Percentiles rank a stretch among this genome's conserved stretches.
Conservation (phyloP, 1,140 invertebrate species). For the Drosophila sproati region DNA sequence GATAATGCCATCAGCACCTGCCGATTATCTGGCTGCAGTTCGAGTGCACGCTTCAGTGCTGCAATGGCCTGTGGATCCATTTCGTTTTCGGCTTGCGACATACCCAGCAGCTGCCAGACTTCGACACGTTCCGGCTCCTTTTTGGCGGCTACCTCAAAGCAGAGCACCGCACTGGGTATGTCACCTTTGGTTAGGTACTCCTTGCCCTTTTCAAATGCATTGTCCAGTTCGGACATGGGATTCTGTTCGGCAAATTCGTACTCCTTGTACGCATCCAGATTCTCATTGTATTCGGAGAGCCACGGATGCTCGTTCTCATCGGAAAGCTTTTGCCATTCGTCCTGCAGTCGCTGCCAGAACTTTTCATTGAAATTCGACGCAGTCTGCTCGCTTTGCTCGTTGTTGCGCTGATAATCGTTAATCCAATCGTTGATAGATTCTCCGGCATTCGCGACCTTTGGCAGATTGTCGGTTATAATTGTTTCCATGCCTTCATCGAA, state of each 20-base stretch:
- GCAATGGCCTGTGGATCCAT: conserved; percentile 94
- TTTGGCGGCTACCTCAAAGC: conserved; percentile 98
- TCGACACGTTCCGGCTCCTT: conserved; percentile 92
- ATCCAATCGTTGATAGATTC: conserved; percentile 73
- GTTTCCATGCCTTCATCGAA: conserved; percentile 66
- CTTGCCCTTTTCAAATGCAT: conserved; percentile 95
- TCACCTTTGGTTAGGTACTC: conserved; percentile 93
- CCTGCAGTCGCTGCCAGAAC: conserved; percentile 91
- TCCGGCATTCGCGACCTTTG: conserved; percentile 16
- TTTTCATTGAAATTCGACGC: conserved; percentile 86
- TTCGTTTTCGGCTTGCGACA: conserved; percentile 93
- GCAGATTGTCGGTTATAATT: conserved; percentile 58
- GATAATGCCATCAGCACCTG: conserved; percentile 95
- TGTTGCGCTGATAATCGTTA: conserved; percentile 66
- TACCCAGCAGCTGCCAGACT: conserved; percentile 93
- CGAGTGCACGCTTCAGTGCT: conserved; percentile 93
- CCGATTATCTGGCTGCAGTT: conserved; percentile 92
- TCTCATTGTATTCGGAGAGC: conserved; percentile 88
- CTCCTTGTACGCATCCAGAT: conserved; percentile 88
- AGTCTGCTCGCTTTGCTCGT: conserved; percentile 74
- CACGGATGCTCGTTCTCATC: conserved; percentile 87
- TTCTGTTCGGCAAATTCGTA: conserved; percentile 95
- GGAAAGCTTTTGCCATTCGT: conserved; percentile 91
- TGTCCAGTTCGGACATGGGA: conserved; percentile 91
- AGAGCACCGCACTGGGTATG: conserved; percentile 96